Conservation (phyloP, 2,888 invertebrate genomes). For the Mycogona germanica region DNA sequence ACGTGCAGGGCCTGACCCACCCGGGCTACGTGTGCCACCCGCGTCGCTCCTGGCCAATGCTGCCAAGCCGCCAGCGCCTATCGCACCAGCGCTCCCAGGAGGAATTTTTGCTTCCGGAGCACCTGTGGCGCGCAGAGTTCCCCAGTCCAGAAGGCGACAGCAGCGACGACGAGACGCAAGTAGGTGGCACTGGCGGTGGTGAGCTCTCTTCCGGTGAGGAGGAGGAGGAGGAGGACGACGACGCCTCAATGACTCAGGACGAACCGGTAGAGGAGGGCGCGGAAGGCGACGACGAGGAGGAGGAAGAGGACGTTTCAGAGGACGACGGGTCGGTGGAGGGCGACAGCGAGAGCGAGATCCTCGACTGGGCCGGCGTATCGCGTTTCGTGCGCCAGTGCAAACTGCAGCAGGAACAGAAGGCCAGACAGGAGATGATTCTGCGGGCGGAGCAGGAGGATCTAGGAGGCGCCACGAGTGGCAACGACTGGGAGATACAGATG, state of each 20-base stretch:
- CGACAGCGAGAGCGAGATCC: slow-evolving; percentile 21
- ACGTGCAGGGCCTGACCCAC: slow-evolving; percentile 15
- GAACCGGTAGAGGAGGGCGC: slow-evolving; percentile 1
- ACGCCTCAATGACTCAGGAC: no score
- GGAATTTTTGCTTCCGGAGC: slow-evolving; percentile 15
- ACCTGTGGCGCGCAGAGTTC: slow-evolving; percentile 21
- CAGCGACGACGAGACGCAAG: neutral
- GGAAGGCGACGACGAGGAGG: slow-evolving; percentile 19
- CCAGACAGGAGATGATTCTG: slow-evolving; percentile 25
- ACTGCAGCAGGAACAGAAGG: slow-evolving; percentile 29
- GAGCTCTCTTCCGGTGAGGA: neutral
- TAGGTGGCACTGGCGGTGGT: no score
- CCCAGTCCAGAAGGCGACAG: neutral
- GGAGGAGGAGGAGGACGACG: neutral
- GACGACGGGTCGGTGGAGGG: slow-evolving; percentile 22
- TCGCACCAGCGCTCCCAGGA: slow-evolving; percentile 12
- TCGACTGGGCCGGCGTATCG: neutral
- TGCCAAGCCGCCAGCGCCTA: slow-evolving; percentile 16
- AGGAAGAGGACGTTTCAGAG: slow-evolving; percentile 29
- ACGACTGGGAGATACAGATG: slow-evolving; percentile 62
- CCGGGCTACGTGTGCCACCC: slow-evolving; percentile 20
- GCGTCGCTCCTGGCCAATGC: slow-evolving; percentile 19
- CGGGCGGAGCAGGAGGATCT: slow-evolving; percentile 2
- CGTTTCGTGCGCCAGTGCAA: no score
- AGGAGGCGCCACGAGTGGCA: slow-evolving; percentile 8